Evolutionary conservation across 2,888 invertebrate genomes (phyloP), one percentile per base, ranked within the genome.

Genomic region (Salticus scenicus): DNA sequence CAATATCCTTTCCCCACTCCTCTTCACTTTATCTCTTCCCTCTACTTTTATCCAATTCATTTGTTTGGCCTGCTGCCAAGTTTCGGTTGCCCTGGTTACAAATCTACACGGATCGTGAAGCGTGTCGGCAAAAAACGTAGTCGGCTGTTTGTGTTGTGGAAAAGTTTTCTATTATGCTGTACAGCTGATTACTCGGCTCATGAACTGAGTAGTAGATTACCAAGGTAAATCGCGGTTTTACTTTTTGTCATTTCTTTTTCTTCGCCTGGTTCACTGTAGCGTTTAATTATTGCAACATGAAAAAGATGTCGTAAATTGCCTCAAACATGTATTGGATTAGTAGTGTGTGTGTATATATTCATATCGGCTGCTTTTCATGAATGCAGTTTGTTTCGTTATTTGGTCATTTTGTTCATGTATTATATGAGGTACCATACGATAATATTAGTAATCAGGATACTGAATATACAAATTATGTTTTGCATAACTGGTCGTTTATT

Each of bases 51-150:
- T 42, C 74, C 64, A 47, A 47, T 47, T 47, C 42, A 17, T 47
- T 47, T 47, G 63, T 73, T 73, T 84, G 83, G 83, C 83, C 77
- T 73, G 47, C 20, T 64, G 83, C 83, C 83, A 84, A 84, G 37
- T 2, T 73, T 31, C 28, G 10, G 75, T 84, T 41, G 28, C 42
- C 73, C 66, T 83, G 76, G 82, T 27, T 42, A 81, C 80, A 20
- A 28, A 41, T 47, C 42, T 17, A 17, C 28, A 12, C 30, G 69
- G 74, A 77, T 77, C 75, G 83, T 41, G 76, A 67, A 57, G 83
- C 83, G 77, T 83, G 72, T 71, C 83, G 64, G 51, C 37, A 47
- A 51, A 30, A 67, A 75, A 41, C 42, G 12, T 37, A n/a, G 37
- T 42, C 30, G n/a, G 37, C 41, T 71, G 71, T n/a, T 27, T 47